These are phyloP conservation scores for Zosterops pallidus DNA, from an alignment of 2,113 vertebrate species.

Conservation along the genomic window DNA sequence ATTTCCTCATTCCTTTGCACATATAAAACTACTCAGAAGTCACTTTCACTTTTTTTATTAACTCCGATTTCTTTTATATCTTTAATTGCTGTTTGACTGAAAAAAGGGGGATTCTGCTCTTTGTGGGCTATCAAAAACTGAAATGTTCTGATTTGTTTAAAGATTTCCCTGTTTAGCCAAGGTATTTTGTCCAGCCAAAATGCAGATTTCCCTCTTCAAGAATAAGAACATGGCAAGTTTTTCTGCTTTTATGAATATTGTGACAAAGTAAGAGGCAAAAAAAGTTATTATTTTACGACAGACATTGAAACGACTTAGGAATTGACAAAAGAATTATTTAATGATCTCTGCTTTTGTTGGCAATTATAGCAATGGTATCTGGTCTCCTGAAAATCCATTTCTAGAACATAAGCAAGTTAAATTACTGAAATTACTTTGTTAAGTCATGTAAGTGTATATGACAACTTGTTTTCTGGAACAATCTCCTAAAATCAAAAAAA, in stretches of 20 bases:
- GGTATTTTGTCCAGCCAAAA: not conserved
- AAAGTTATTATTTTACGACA: not conserved
- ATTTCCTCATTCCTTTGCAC: not conserved
- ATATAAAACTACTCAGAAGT: not conserved
- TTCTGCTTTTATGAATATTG: not conserved
- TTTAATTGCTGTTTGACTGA: not conserved
- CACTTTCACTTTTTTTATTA: not conserved
- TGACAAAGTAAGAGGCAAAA: not conserved
- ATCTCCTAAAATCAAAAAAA: not conserved
- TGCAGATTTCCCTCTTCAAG: fast-evolving
- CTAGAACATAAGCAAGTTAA: not conserved
- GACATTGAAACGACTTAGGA: not conserved
- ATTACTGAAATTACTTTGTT: not conserved
- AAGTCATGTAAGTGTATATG: not conserved
- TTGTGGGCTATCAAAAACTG: not conserved
- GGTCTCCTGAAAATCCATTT: not conserved
- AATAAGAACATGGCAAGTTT: not conserved
- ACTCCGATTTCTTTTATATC: not conserved
- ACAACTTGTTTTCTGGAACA: not conserved
- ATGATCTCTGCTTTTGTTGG: not conserved
- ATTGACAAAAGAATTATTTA: not conserved
- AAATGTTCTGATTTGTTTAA: not conserved
- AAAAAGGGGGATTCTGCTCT: not conserved
- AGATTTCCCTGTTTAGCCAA: not conserved
- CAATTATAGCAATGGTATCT: not conserved